phyloP scores from a whole-genome alignment of 2,113 vertebrate species.

The Campylomormyrus tamandua region DNA sequence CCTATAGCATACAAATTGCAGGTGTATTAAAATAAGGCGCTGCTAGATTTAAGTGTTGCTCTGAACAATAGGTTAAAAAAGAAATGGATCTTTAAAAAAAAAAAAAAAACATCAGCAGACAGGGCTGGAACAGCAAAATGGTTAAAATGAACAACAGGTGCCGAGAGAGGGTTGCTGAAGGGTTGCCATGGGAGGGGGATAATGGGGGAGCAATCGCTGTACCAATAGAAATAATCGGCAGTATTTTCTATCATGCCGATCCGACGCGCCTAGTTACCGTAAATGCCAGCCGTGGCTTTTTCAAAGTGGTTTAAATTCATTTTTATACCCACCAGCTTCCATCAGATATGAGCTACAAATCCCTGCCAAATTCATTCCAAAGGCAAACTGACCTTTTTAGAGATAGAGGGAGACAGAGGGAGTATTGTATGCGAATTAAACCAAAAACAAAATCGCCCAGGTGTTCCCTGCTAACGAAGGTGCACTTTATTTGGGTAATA shows the following conservation, averaged over 20 bases:
- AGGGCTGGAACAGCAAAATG: neutral
- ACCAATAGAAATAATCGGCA: too few relatives aligned
- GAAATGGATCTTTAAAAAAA: neutral
- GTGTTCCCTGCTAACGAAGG: neutral
- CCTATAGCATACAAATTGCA: neutral
- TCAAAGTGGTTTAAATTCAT: slow-evolving; percentile 21
- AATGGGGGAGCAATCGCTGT: neutral
- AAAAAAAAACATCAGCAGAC: neutral
- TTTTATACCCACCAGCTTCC: slow-evolving; percentile 21
- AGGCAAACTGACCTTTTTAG: slow-evolving; percentile 24
- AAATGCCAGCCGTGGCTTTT: neutral
- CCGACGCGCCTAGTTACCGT: neutral
- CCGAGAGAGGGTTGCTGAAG: neutral
- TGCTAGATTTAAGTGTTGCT: neutral
- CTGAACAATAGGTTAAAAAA: neutral
- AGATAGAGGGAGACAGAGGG: slow-evolving; percentile 1
- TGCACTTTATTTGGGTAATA: neutral
- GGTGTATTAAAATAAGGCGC: neutral
- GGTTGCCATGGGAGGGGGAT: slow-evolving; percentile 26
- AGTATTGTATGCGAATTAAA: neutral
- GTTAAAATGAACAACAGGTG: neutral
- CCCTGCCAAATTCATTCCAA: slow-evolving; percentile 25
- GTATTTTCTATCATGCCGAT: too few relatives aligned
- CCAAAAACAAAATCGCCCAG: neutral
- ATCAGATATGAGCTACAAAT: slow-evolving; percentile 27